Evolutionary conservation across 2,888 invertebrate species (phyloP).

Genomic region (Timema podura): DNA sequence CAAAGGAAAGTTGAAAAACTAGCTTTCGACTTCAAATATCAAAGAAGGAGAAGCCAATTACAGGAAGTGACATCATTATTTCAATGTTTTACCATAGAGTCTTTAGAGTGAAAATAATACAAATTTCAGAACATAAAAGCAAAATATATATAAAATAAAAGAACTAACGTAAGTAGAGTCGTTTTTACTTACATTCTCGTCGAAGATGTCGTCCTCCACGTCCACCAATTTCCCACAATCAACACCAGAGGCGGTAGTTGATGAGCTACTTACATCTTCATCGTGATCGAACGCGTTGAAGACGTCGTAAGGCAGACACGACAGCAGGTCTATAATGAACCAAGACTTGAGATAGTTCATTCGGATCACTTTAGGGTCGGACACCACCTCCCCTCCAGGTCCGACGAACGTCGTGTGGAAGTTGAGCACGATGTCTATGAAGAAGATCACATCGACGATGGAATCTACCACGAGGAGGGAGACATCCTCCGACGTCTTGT

Average conservation of each 20-base stretch:
- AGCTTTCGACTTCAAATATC: background rate
- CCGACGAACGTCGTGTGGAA: slow-evolving; percentile 99
- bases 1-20: too few species aligned
- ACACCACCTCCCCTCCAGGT: slow-evolving; percentile 92
- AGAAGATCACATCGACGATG: slow-evolving; percentile 99
- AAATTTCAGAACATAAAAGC: too few species aligned
- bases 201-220: slow-evolving; percentile 19
- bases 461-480: slow-evolving; percentile 86
- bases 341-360: slow-evolving; percentile 99
- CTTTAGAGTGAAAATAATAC: too few species aligned
- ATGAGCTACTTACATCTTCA: slow-evolving; percentile 72
- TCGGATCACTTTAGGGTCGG: slow-evolving; percentile 96
- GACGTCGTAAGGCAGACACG: slow-evolving; percentile 99
- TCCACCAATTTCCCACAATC: slow-evolving; percentile 24
- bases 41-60: background rate
- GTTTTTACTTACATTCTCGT: slow-evolving; percentile 24
- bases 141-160: too few species aligned
- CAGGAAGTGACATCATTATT: slow-evolving; percentile 27
- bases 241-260: slow-evolving; percentile 21
- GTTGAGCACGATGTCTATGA: slow-evolving; percentile 99
- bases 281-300: slow-evolving; percentile 99
- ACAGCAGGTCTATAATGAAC: slow-evolving; percentile 98
- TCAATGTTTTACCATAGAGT: slow-evolving; percentile 9
- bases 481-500: slow-evolving; percentile 96
- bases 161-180: background rate